A percentile compares a stretch with the other conserved stretches of the same genome.
These are phyloP conservation scores for Lucilia cuprina DNA, from an alignment of 1,140 invertebrate species.

Conservation along the genomic window DNA sequence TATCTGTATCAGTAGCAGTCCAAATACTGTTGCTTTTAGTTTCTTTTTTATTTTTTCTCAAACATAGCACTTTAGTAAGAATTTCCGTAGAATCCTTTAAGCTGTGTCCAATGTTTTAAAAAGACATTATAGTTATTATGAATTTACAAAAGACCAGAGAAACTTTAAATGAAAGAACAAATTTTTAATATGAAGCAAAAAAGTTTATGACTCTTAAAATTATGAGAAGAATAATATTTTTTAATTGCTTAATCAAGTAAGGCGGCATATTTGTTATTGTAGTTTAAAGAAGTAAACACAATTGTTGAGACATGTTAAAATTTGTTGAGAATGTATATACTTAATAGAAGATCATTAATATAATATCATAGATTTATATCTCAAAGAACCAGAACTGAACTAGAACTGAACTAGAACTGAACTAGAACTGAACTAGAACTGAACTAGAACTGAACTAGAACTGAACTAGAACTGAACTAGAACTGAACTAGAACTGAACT, in stretches of 20 bases:
- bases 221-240: not conserved
- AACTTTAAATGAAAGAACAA: not conserved
- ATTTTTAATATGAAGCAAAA: not conserved
- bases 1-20: conserved; percentile 1
- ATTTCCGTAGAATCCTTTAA: not conserved
- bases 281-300: not conserved
- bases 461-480: too few relatives aligned
- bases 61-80: not conserved
- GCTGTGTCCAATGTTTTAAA: not conserved
- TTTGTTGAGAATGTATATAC: too few relatives aligned
- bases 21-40: not conserved
- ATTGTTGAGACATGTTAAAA: not conserved
- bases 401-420: too few relatives aligned
- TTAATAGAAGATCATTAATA: too few relatives aligned
- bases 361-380: too few relatives aligned
- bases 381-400: too few relatives aligned
- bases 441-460: too few relatives aligned
- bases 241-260: not conserved
- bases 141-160: not conserved
- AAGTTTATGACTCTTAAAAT: not conserved
- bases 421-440: too few relatives aligned
- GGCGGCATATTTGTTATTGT: not conserved
- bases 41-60: not conserved
- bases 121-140: conserved; percentile 14
- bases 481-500: too few relatives aligned